Evolutionary conservation across 2,888 invertebrate genomes (phyloP).

Genomic region (Temnothorax rugatulus): DNA sequence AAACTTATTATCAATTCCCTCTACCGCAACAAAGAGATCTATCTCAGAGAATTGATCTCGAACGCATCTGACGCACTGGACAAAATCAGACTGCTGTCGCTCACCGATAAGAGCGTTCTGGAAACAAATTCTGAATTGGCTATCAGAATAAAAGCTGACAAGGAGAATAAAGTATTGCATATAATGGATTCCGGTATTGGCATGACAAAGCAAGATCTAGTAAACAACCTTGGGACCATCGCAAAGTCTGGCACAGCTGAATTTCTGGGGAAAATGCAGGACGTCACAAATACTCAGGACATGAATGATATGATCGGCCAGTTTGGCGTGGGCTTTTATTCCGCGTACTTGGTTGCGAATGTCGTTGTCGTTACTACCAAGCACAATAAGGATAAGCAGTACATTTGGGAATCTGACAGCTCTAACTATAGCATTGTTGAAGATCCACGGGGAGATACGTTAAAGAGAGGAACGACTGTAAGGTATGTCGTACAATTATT

Average conservation of each 20-base stretch:
- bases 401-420: constrained; percentile 99
- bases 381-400: constrained; percentile 96
- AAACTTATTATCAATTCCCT: constrained; percentile 99
- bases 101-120: constrained; percentile 94
- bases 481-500: constrained; percentile 86
- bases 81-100: constrained; percentile 97
- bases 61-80: constrained; percentile 99
- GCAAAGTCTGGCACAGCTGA: constrained; percentile 99
- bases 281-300: constrained; percentile 89
- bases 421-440: constrained; percentile 94
- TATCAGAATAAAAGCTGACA: constrained; percentile 94
- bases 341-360: constrained; percentile 98
- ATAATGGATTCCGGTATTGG: constrained; percentile 99
- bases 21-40: constrained; percentile 99
- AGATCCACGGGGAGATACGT: constrained; percentile 97
- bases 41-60: constrained; percentile 98
- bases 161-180: constrained; percentile 95
- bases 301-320: constrained; percentile 99
- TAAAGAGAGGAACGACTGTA: constrained; percentile 96
- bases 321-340: constrained; percentile 99
- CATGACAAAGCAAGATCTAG: constrained; percentile 97
- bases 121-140: constrained; percentile 93
- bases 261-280: constrained; percentile 96
- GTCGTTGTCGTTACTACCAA: constrained; percentile 98
- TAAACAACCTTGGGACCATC: constrained; percentile 99